Percentiles rank a stretch among this genome's conserved stretches.
Conservation (phyloP, 2,888 invertebrate genomes). For the Xestia xanthographa region DNA sequence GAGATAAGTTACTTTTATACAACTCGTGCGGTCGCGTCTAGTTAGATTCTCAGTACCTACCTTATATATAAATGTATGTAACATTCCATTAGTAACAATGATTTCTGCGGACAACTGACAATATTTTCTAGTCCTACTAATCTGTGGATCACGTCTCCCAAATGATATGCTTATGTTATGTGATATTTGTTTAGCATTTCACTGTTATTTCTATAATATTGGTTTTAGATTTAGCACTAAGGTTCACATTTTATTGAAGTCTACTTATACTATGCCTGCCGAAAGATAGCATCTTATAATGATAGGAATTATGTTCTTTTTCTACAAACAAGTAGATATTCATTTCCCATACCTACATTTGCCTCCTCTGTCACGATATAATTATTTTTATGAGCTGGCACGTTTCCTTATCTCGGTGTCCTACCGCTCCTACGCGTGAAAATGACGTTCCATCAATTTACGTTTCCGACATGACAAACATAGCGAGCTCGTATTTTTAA, state of each 20-base stretch:
- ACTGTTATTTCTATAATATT: conserved; percentile 15
- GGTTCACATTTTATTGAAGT: not conserved
- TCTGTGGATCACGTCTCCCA: conserved; percentile 20
- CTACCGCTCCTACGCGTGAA: conserved; percentile 9
- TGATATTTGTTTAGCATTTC: conserved; percentile 36
- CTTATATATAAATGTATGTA: conserved; percentile 24
- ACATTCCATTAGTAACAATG: conserved; percentile 24
- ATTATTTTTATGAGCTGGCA: conserved; percentile 43
- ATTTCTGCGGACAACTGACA: conserved; percentile 17
- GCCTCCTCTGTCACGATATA: conserved; percentile 5
- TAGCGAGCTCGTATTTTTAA: conserved; percentile 42
- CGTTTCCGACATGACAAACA: conserved; percentile 21
- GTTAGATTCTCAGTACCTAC: conserved; percentile 20
- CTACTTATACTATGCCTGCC: conserved; percentile 5
- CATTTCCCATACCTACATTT: conserved; percentile 3
- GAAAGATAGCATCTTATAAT: conserved; percentile 4
- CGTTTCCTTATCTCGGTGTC: conserved; percentile 40
- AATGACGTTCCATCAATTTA: conserved; percentile 35
- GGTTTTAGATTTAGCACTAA: conserved; percentile 3
- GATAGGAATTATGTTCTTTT: not conserved
- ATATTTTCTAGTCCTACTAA: conserved; percentile 32
- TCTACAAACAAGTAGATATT: not conserved
- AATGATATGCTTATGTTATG: conserved; percentile 2
- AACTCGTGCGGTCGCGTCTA: conserved; percentile 5
- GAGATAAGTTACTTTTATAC: not conserved